Percentiles rank a stretch among this genome's conserved stretches.
phyloP scores from a whole-genome alignment of 2,113 vertebrate genomes.

The Spizaetus ornatus region DNA sequence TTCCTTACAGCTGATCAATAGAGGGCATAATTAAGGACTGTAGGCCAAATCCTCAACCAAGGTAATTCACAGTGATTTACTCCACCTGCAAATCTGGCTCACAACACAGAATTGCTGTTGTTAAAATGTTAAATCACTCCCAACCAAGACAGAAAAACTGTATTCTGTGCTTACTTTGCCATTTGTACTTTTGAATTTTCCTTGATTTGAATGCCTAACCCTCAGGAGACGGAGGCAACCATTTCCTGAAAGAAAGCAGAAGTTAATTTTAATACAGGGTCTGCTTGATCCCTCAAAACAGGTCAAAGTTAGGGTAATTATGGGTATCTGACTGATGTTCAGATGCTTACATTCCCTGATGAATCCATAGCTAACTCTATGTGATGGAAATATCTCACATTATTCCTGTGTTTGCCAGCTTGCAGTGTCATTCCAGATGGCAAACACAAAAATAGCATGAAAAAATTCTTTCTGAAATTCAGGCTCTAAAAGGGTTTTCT shows the following conservation, averaged over 20 bases:
- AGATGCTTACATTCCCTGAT: constrained; percentile 27
- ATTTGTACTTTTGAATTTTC: neutral
- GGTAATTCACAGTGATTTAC: neutral
- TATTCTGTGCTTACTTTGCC: neutral
- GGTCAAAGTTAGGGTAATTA: constrained; percentile 45
- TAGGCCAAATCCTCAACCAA: neutral
- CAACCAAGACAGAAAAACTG: neutral
- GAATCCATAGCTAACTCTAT: constrained; percentile 13
- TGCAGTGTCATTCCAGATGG: constrained; percentile 72
- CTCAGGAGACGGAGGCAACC: neutral
- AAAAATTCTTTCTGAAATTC: constrained; percentile 51
- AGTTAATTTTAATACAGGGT: neutral
- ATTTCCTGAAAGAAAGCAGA: neutral
- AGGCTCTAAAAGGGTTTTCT: constrained; percentile 21
- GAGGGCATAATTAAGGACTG: neutral
- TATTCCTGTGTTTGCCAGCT: constrained; percentile 60
- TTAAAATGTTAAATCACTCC: neutral
- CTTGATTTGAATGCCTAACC: neutral
- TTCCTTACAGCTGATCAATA: neutral
- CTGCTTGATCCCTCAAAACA: neutral
- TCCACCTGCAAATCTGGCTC: neutral
- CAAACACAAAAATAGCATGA: constrained; percentile 64
- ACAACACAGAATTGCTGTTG: neutral
- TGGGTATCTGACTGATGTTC: constrained; percentile 14
- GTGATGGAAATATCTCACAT: constrained; percentile 53